These are phyloP conservation scores for Anarsia innoxiella DNA, from an alignment of 2,888 invertebrate species.

Conservation along the genomic window DNA sequence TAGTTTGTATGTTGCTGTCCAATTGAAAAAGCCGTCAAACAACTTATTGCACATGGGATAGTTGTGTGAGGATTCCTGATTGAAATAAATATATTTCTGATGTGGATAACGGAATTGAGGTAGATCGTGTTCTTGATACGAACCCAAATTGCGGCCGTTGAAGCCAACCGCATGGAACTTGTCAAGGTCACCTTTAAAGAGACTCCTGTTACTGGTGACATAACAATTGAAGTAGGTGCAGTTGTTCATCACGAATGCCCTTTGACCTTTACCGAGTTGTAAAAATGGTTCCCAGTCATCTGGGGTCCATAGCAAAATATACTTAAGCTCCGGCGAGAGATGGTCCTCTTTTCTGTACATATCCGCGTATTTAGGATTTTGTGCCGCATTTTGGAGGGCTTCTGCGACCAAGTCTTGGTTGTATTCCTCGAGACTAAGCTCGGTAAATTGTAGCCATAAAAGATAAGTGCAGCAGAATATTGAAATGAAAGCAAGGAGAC, in stretches of 20 bases:
- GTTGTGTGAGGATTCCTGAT: conserved; percentile 57
- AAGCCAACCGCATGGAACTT: conserved; percentile 54
- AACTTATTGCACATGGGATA: conserved; percentile 40
- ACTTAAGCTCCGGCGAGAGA: conserved; percentile 39
- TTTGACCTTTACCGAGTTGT: conserved; percentile 41
- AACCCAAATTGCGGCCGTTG: conserved; percentile 36
- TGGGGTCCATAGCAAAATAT: conserved; percentile 51
- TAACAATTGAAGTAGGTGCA: conserved; percentile 52
- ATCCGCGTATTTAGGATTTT: conserved; percentile 44
- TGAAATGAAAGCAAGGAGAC: too few relatives aligned
- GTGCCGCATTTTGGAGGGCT: too few relatives aligned
- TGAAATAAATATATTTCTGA: conserved; percentile 58
- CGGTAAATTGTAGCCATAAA: too few relatives aligned
- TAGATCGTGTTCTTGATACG: conserved; percentile 17
- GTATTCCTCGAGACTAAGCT: too few relatives aligned
- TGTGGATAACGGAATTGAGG: conserved; percentile 36
- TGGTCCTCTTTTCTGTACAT: conserved; percentile 40
- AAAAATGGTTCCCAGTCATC: conserved; percentile 42
- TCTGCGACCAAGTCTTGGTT: too few relatives aligned
- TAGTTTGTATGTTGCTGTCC: conserved; percentile 58
- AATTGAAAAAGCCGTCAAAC: conserved; percentile 59
- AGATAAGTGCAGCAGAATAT: too few relatives aligned
- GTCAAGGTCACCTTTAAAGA: conserved; percentile 36
- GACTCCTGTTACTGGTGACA: conserved; percentile 37
- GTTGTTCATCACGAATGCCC: conserved; percentile 46